Percentiles rank a stretch among this genome's conserved stretches.
Conservation (phyloP, 2,888 invertebrate species). For the Poecilobothrus nobilitatus region DNA sequence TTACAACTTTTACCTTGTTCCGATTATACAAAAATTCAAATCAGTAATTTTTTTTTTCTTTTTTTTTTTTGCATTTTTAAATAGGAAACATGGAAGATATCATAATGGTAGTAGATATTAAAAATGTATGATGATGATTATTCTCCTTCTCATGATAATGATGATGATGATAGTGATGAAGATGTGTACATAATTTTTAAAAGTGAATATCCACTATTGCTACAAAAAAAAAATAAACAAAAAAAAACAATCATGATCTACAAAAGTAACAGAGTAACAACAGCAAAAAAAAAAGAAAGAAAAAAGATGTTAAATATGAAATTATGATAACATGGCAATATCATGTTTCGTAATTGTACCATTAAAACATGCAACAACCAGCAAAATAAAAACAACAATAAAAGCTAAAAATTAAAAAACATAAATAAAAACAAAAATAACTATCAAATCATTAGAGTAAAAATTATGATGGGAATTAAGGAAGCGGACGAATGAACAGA, state of each 20-base stretch:
- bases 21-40: neutral
- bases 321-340: conserved; percentile 2
- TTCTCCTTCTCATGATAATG: neutral
- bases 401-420: neutral
- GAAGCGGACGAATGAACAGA: too few species aligned
- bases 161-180: neutral
- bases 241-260: neutral
- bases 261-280: neutral
- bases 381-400: neutral
- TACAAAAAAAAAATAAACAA: neutral
- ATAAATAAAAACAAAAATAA: neutral
- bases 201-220: too few species aligned
- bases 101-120: neutral
- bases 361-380: neutral
- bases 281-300: neutral
- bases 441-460: too few species aligned
- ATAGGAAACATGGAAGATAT: neutral
- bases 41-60: too few species aligned
- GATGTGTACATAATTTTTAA: neutral
- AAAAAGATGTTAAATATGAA: conserved; percentile 1
- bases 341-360: neutral
- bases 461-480: too few species aligned
- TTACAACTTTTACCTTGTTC: neutral
- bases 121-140: neutral
- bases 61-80: neutral